These are phyloP conservation scores for Caenorhabditis virilis DNA, from an alignment of 2,888 invertebrate species.

Conservation along the genomic window DNA sequence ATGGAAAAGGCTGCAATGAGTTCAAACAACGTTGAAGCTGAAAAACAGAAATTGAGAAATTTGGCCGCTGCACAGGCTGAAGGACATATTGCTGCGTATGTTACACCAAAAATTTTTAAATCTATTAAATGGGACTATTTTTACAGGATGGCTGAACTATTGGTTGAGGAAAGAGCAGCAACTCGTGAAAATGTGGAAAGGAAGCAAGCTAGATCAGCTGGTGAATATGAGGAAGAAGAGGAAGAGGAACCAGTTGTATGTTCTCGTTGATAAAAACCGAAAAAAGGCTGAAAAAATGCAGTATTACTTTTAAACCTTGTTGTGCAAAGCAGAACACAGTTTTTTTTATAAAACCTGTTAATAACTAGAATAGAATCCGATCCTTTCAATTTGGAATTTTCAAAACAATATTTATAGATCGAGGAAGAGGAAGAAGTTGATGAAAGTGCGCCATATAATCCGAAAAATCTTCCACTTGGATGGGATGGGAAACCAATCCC, in stretches of 20 bases:
- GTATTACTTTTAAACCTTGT: too few relatives aligned
- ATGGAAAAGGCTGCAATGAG: constrained; percentile 82
- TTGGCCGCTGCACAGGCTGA: constrained; percentile 27
- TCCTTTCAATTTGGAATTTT: neutral
- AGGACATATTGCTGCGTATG: constrained; percentile 20
- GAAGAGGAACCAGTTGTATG: constrained; percentile 74
- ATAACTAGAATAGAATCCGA: too few relatives aligned
- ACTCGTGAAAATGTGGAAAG: constrained; percentile 98
- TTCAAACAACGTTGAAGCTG: constrained; percentile 53
- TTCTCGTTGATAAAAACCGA: too few relatives aligned
- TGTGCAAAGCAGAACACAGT: too few relatives aligned
- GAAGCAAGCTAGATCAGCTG: constrained; percentile 80
- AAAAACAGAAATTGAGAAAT: constrained; percentile 43
- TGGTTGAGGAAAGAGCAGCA: constrained; percentile 79
- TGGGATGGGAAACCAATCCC: constrained; percentile 70
- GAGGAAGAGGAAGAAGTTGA: constrained; percentile 73
- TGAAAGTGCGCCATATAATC: constrained; percentile 96
- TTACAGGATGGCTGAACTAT: constrained; percentile 54
- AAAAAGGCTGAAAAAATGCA: too few relatives aligned
- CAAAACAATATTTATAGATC: constrained; percentile 23
- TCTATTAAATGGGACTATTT: neutral
- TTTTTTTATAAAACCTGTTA: too few relatives aligned
- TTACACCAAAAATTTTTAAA: neutral
- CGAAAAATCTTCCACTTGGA: constrained; percentile 95
- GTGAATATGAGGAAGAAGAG: constrained; percentile 74